These are phyloP conservation scores for Chouioia cunea DNA, from an alignment of 2,888 invertebrate species.

Conservation along the genomic window DNA sequence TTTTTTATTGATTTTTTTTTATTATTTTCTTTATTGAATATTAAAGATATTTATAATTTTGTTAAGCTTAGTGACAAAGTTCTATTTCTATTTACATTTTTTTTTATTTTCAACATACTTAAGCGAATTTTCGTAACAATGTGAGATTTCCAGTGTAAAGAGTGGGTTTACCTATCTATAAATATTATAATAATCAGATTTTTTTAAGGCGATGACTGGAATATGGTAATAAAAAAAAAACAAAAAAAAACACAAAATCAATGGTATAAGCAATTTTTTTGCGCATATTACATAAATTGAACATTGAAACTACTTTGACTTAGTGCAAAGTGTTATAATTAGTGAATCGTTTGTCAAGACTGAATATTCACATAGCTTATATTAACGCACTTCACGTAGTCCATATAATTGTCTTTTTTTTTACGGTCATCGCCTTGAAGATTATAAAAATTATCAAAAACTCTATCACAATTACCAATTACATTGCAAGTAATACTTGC, in stretches of 20 bases:
- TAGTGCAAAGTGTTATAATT: too few species aligned
- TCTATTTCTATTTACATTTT: constrained; percentile 12
- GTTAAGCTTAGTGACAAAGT: constrained; percentile 7
- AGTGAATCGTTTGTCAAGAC: too few species aligned
- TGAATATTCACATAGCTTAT: too few species aligned
- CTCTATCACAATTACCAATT: constrained; percentile 75
- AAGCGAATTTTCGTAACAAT: constrained; percentile 69
- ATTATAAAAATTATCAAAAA: constrained; percentile 79
- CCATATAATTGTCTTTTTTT: neutral
- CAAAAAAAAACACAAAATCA: too few species aligned
- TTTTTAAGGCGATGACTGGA: neutral
- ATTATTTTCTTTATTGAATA: too few species aligned
- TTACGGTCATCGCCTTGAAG: constrained; percentile 66
- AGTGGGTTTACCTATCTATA: constrained; percentile 67
- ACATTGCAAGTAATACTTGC: constrained; percentile 66
- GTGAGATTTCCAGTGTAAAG: constrained; percentile 67
- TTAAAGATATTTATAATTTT: too few species aligned
- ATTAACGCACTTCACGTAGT: too few species aligned
- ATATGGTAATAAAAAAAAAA: neutral
- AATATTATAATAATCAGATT: constrained; percentile 61
- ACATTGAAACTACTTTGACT: too few species aligned
- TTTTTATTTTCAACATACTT: constrained; percentile 48
- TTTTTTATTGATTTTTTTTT: constrained; percentile 4
- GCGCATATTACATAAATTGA: too few species aligned
- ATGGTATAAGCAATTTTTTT: too few species aligned